Evolutionary conservation across 2,797 vertebrate species (phyloP).

Genomic region (Lacerta agilis): DNA sequence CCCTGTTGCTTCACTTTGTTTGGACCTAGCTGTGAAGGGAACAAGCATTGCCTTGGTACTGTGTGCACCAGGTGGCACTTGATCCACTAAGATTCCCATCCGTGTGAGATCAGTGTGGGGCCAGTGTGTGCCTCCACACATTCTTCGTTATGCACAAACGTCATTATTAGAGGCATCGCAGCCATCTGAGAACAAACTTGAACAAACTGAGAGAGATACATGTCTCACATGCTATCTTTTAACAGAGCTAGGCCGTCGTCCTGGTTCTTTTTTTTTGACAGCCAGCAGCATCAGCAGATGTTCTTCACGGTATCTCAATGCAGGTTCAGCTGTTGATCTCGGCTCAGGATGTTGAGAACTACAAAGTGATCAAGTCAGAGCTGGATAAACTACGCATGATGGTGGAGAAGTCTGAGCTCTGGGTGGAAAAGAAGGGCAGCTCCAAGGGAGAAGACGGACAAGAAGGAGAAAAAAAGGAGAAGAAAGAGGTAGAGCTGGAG

Average conservation of each 20-base stretch:
- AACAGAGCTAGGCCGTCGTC: background rate
- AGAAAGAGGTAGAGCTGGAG: conserved; percentile 80
- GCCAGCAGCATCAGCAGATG: background rate
- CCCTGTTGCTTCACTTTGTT: background rate
- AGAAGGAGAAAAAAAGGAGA: conserved; percentile 87
- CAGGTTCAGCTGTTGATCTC: conserved; percentile 97
- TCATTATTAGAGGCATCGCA: background rate
- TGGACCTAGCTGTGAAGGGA: background rate
- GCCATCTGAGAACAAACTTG: background rate
- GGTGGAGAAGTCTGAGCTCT: conserved; percentile 97
- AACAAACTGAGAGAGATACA: background rate
- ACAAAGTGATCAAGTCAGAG: conserved; percentile 93
- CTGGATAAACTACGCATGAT: conserved; percentile 92
- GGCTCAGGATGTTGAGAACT: conserved; percentile 95
- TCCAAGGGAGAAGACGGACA: conserved; percentile 79
- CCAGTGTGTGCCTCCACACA: background rate
- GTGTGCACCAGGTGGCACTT: background rate
- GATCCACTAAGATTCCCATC: background rate
- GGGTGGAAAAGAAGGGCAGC: conserved; percentile 94
- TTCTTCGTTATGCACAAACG: background rate
- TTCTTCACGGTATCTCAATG: background rate
- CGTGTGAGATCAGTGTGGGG: background rate
- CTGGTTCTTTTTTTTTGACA: background rate
- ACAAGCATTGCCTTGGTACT: background rate
- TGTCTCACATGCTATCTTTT: background rate